Evolutionary conservation across 1,140 invertebrate genomes (phyloP).

Genomic region (Pinna nobilis): DNA sequence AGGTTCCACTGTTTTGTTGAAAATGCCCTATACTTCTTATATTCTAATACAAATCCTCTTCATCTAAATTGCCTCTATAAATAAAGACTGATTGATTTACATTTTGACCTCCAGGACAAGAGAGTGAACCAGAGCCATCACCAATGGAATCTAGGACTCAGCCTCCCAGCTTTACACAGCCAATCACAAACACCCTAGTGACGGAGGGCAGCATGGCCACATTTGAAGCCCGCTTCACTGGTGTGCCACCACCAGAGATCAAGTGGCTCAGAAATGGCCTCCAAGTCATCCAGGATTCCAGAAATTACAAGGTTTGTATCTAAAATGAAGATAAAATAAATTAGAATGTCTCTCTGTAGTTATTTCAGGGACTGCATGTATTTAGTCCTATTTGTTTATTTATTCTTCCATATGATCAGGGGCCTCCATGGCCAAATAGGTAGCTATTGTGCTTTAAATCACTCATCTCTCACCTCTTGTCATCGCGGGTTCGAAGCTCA

Average conservation of each 20-base stretch:
- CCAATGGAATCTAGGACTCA: slow-evolving; percentile 84
- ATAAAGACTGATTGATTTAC: too few relatives aligned
- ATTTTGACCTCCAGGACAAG: slow-evolving; percentile 76
- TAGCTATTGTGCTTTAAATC: too few relatives aligned
- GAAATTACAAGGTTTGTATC: slow-evolving; percentile 65
- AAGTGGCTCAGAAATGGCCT: slow-evolving; percentile 99
- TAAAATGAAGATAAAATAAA: neutral
- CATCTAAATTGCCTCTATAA: too few relatives aligned
- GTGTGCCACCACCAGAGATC: slow-evolving; percentile 96
- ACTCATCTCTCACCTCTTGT: too few relatives aligned
- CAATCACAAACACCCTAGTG: slow-evolving; percentile 69
- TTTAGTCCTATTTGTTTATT: too few relatives aligned
- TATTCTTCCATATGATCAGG: too few relatives aligned
- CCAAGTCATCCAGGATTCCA: slow-evolving; percentile 66
- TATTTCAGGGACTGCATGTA: too few relatives aligned
- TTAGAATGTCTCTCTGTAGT: neutral
- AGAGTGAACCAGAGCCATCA: slow-evolving; percentile 92
- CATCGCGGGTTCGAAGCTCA: too few relatives aligned
- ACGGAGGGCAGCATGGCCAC: slow-evolving; percentile 82
- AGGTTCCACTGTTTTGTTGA: too few relatives aligned
- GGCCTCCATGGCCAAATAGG: too few relatives aligned
- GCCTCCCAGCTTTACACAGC: slow-evolving; percentile 96
- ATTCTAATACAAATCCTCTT: too few relatives aligned
- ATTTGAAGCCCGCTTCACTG: slow-evolving; percentile 95
- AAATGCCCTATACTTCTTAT: too few relatives aligned